Conservation (phyloP, 2,797 vertebrate genomes). For the Cephalopachus bancanus region DNA sequence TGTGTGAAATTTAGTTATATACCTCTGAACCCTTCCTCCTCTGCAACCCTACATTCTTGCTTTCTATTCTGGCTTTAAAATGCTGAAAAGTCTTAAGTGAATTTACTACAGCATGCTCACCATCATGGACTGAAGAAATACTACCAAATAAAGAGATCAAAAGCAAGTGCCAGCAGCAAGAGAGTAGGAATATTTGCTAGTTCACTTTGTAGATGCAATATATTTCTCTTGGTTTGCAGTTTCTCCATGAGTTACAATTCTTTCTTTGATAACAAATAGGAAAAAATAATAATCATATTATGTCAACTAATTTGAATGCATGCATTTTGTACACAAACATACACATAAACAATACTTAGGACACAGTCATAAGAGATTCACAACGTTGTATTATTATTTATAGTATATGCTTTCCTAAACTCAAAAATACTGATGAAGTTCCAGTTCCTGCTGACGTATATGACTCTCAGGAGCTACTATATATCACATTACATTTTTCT, state of each 20-base stretch:
- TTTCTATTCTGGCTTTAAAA: conserved; percentile 19
- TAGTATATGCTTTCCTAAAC: conserved; percentile 24
- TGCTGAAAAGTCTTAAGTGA: conserved; percentile 48
- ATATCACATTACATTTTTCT: conserved; percentile 57
- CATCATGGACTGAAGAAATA: conserved; percentile 48
- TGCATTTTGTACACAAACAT: not conserved
- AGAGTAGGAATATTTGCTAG: conserved; percentile 10
- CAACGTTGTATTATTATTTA: conserved; percentile 48
- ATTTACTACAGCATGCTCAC: conserved; percentile 1
- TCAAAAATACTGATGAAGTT: conserved; percentile 56
- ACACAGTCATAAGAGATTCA: conserved; percentile 29
- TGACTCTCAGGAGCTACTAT: conserved; percentile 65
- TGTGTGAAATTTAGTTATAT: not conserved
- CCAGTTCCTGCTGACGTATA: conserved; percentile 65
- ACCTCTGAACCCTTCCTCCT: not conserved
- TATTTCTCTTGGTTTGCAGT: conserved; percentile 46
- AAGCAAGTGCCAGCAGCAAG: not conserved
- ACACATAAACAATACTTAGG: not conserved
- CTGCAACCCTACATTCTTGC: not conserved
- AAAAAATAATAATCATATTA: conserved; percentile 52
- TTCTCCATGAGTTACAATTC: conserved; percentile 34
- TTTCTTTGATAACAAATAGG: conserved; percentile 57
- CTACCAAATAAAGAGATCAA: conserved; percentile 76
- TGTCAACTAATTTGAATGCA: conserved; percentile 3
- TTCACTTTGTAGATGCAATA: not conserved